Evolutionary conservation across 2,113 vertebrate genomes (phyloP).

Genomic region (Monopterus albus): DNA sequence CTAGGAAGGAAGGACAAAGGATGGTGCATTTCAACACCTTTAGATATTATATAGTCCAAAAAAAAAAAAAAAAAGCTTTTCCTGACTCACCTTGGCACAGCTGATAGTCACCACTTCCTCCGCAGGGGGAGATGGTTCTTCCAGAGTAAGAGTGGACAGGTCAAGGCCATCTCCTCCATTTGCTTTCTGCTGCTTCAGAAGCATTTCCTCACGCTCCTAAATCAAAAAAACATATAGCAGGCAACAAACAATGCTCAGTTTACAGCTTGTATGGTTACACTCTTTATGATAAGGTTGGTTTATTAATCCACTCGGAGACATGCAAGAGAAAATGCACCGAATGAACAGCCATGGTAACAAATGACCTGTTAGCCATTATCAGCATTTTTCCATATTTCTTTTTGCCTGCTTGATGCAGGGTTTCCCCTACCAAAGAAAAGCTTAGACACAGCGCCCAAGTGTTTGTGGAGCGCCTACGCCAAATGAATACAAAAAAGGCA

Average conservation of each 20-base stretch:
- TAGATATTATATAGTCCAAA: background rate
- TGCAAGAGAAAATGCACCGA: background rate
- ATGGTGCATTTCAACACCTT: too few species aligned
- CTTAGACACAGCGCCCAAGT: too few species aligned
- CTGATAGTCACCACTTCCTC: conserved; percentile 75
- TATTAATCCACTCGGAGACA: background rate
- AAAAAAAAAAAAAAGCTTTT: background rate
- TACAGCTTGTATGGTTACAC: background rate
- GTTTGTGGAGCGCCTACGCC: too few species aligned
- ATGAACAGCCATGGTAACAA: background rate
- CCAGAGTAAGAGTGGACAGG: conserved; percentile 85
- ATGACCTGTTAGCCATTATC: background rate
- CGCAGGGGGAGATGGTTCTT: conserved; percentile 70
- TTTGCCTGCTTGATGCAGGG: background rate
- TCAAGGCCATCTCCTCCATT: conserved; percentile 55
- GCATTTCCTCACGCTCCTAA: conserved; percentile 87
- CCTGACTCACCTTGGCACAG: conserved; percentile 70
- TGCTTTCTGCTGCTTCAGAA: conserved; percentile 72
- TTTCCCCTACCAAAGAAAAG: too few species aligned
- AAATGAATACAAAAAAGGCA: too few species aligned
- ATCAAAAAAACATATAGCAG: conserved; percentile 17
- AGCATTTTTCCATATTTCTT: background rate
- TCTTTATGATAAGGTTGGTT: too few species aligned
- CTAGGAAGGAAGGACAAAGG: conserved; percentile 74
- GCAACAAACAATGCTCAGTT: background rate